Conservation (phyloP, 2,113 vertebrate genomes). For the Sclerurus mexicanus region DNA sequence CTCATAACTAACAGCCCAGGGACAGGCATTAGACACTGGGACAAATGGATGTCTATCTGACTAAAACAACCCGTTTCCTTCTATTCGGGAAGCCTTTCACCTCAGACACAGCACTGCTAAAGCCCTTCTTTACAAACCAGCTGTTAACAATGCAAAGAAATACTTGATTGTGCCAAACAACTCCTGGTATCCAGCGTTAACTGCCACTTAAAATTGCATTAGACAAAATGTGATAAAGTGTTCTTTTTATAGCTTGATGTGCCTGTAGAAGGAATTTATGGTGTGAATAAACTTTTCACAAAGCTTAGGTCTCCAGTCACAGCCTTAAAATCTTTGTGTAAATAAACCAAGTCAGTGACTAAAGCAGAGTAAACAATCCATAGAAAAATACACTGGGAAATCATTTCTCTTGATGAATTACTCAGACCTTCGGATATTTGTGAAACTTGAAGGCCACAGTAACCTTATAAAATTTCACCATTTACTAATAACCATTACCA, state of each 20-base stretch:
- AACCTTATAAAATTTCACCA: background rate
- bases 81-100: conserved; percentile 7
- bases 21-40: background rate
- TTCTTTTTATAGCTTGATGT: background rate
- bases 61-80: background rate
- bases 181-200: background rate
- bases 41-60: background rate
- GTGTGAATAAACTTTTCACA: background rate
- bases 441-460: background rate
- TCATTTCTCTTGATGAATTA: background rate
- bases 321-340: background rate
- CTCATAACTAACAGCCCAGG: background rate
- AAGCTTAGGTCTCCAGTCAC: background rate
- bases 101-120: conserved; percentile 9
- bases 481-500: background rate
- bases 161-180: background rate
- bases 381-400: background rate
- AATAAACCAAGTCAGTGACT: background rate
- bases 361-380: background rate
- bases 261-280: background rate
- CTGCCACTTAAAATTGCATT: conserved; percentile 5
- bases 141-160: background rate
- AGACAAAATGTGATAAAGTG: background rate
- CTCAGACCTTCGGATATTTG: background rate
- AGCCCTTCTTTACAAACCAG: background rate